Base-by-base conservation (phyloP, 2,888 invertebrate species). In the Amphiduros pacificus region DNA sequence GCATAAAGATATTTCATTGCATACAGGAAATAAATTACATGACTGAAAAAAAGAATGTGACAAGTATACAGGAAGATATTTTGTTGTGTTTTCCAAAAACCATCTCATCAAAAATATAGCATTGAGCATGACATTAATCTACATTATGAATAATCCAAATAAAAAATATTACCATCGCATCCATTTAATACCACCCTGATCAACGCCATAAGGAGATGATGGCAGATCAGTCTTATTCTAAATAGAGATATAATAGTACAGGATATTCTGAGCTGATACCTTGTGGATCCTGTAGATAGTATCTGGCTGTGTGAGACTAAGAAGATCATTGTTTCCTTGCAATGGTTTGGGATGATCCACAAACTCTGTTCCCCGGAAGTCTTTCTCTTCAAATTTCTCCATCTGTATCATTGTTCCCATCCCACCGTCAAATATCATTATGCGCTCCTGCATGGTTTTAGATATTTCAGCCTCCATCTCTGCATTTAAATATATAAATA, bases 321-420 rank as follows among this genome's bases (percentile, higher is more conserved):
- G 77, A 4, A 87, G 69, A 69, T 87, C 87, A 75, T 87, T 87
- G 75, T 87, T 87, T 63, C 87, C 87, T 69, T 86, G 85, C 55
- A 87, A 72, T 52, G 74, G 74, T 59, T 79, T 81, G 0, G 74
- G 65, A 71, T 85, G 85, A 51, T 84, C 77, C 60, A 71, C 74
- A 66, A 87, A 85, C 32, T 80, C 76, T 41, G 64, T 29, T 0
- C 83, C 83, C 36, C 85, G 73, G 72, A 85, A 87, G 69, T 86
- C 85, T 32, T 83, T 80, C 67, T 87, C 87, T 49, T 83, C 82
- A 58, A 87, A 76, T 52, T 77, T 74, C 57, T 84, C 77, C 55
- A 78, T 73, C 70, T 87, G 83, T 55, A 87, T 86, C 87, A 87
- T 87, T 4, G 87, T 87, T n/a, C 87, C 87, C 87, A 87, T 87